Percentiles rank a stretch among this genome's conserved stretches.
phyloP scores from a whole-genome alignment of 2,888 invertebrate genomes.

The Microdon myrmicae region DNA sequence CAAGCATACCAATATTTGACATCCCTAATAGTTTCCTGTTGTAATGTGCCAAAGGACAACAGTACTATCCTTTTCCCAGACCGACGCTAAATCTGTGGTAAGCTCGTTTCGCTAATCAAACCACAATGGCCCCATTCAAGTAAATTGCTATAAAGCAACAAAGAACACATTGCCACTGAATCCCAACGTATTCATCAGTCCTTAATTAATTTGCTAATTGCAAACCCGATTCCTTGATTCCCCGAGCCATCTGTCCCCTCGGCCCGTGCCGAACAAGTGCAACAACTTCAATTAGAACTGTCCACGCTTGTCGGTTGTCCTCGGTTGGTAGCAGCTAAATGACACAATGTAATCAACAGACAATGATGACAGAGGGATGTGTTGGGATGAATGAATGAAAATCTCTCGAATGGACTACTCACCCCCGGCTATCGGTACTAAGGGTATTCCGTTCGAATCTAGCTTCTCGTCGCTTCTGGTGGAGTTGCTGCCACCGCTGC shows the following conservation, averaged over 20 bases:
- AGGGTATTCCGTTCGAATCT: conserved; percentile 59
- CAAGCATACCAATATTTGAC: too few species aligned
- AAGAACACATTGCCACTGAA: neutral
- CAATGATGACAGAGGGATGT: conserved; percentile 29
- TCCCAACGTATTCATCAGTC: conserved; percentile 10
- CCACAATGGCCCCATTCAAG: too few species aligned
- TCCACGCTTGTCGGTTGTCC: conserved; percentile 17
- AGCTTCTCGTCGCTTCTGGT: conserved; percentile 60
- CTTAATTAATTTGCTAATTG: conserved; percentile 44
- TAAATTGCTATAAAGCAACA: neutral
- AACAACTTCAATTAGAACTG: conserved; percentile 42
- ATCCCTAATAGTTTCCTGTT: too few species aligned
- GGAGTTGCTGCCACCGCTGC: conserved; percentile 49
- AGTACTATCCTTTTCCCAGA: too few species aligned
- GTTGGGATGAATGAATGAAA: conserved; percentile 25
- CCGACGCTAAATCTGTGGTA: too few species aligned
- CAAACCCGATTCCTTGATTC: conserved; percentile 23
- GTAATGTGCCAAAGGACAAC: too few species aligned
- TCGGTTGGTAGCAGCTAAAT: conserved; percentile 9
- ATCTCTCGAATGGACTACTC: conserved; percentile 49
- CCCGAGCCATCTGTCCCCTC: conserved; percentile 18
- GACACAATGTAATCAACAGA: conserved; percentile 4
- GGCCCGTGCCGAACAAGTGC: too few species aligned
- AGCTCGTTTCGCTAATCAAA: too few species aligned
- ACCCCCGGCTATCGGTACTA: conserved; percentile 64